Conservation (phyloP, 37 sponge, comb jelly and placozoan species). For the Eunapius fragilis region DNA sequence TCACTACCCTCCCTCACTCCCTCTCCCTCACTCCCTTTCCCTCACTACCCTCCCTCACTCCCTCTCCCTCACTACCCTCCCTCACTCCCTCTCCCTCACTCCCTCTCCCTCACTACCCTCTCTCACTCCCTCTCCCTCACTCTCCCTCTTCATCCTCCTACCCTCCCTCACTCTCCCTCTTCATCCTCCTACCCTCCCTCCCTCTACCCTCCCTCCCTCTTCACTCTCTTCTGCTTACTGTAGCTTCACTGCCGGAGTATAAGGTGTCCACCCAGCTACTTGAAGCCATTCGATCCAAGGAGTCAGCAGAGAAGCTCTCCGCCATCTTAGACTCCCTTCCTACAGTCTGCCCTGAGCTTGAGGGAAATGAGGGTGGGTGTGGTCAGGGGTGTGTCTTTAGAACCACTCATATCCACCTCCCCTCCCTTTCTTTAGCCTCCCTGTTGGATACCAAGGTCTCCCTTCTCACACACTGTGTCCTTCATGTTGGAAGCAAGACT, state of each 20-base stretch:
- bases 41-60: neutral
- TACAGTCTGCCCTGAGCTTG: slow-evolving; percentile 28
- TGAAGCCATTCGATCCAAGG: slow-evolving; percentile 55
- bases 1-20: neutral
- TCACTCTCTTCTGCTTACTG: neutral
- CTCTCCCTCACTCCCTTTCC: neutral
- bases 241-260: slow-evolving; percentile 18
- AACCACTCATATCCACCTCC: neutral
- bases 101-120: no score
- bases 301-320: slow-evolving; percentile 11
- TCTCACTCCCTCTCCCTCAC: neutral
- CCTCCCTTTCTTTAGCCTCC: neutral
- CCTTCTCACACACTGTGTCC: slow-evolving; percentile 82
- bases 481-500: slow-evolving; percentile 82
- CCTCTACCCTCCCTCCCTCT: neutral
- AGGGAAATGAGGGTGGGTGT: neutral
- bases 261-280: slow-evolving; percentile 45
- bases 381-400: neutral
- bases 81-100: neutral
- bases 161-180: neutral
- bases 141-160: neutral
- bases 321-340: slow-evolving; percentile 28
- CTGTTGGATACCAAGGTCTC: slow-evolving; percentile 65
- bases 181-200: neutral
- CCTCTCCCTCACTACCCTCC: neutral